Percentiles rank a stretch among this genome's conserved stretches.
These are phyloP conservation scores for Platorchestia sp. DNA, from an alignment of 1,140 invertebrate species.

Conservation along the genomic window DNA sequence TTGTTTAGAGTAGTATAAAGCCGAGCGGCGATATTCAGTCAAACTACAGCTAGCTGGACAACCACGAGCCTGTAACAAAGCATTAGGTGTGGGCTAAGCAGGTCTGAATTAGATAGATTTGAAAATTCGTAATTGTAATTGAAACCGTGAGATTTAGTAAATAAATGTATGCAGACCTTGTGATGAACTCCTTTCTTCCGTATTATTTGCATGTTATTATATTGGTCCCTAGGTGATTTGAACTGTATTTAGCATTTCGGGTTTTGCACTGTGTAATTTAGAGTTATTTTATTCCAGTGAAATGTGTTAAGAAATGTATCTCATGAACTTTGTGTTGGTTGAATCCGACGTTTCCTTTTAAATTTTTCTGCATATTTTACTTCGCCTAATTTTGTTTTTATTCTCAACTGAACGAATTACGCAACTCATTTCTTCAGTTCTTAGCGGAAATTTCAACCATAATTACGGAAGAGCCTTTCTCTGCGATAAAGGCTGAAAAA, in stretches of 20 bases:
- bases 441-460: not conserved
- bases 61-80: too few species aligned
- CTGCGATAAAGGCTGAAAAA: not conserved
- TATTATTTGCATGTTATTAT: not conserved
- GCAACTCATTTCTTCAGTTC: not conserved
- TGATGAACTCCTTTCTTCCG: not conserved
- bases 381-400: not conserved
- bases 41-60: too few species aligned
- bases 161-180: too few species aligned
- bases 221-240: not conserved
- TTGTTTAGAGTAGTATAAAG: too few species aligned
- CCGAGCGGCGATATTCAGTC: too few species aligned
- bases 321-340: not conserved
- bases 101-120: too few species aligned
- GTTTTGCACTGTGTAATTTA: not conserved
- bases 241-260: not conserved
- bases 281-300: not conserved
- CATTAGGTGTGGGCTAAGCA: too few species aligned
- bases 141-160: too few species aligned
- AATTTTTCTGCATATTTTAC: not conserved
- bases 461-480: not conserved
- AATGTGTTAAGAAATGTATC: not conserved
- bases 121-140: too few species aligned
- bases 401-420: not conserved
- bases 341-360: not conserved